These are phyloP conservation scores for Heterocephalus glaber DNA, from an alignment of 2,113 vertebrate species.

Conservation along the genomic window DNA sequence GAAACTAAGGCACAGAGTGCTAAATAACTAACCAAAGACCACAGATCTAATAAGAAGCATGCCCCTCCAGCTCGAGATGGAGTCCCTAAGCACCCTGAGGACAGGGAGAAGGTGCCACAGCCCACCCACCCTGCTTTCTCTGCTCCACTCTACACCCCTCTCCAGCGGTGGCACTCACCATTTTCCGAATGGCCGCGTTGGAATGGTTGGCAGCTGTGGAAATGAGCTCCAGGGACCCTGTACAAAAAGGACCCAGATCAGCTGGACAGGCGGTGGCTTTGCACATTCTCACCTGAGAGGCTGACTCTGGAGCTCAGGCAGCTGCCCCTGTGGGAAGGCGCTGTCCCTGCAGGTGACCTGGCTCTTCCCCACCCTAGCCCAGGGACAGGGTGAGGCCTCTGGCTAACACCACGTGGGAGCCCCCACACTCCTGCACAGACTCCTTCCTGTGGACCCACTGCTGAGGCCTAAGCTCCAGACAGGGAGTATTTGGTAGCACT, in stretches of 20 bases:
- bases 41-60: neutral
- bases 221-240: conserved; percentile 98
- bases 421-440: neutral
- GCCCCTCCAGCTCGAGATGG: neutral
- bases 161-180: conserved; percentile 87
- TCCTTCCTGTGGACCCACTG: too few species aligned
- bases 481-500: neutral
- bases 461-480: neutral
- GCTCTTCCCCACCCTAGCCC: neutral
- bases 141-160: rapidly evolving
- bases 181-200: conserved; percentile 96
- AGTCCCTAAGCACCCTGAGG: neutral
- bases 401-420: neutral
- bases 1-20: neutral
- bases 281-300: rapidly evolving
- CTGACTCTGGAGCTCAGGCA: neutral
- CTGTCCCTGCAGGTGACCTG: neutral
- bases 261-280: rapidly evolving
- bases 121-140: neutral
- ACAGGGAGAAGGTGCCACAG: neutral
- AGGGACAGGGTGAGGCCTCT: neutral
- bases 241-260: conserved; percentile 56
- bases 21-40: neutral
- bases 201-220: conserved; percentile 98
- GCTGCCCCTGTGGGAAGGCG: neutral